phyloP scores from a whole-genome alignment of 53 echinoderm and acorn worm species.

The Paracentrotus lividus region DNA sequence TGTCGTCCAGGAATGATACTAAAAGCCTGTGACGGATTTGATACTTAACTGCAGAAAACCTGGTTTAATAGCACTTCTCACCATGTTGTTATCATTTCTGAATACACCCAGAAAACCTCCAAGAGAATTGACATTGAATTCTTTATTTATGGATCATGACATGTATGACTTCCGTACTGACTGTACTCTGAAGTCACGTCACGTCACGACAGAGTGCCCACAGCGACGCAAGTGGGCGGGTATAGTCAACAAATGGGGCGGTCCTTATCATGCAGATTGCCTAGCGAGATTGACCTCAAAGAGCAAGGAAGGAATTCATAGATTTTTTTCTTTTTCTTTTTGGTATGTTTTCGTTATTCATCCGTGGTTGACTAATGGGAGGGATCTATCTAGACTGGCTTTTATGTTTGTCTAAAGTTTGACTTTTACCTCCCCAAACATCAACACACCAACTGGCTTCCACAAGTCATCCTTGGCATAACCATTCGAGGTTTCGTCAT shows the following conservation, averaged over 20 bases:
- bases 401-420: not conserved
- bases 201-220: constrained; percentile 42
- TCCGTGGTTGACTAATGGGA: constrained; percentile 35
- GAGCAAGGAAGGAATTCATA: constrained; percentile 42
- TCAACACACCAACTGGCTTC: not conserved
- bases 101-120: constrained; percentile 52
- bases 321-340: not conserved
- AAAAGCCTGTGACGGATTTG: not conserved
- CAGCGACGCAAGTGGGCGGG: not conserved
- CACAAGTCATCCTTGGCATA: no score
- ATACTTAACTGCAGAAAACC: not conserved
- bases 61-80: not conserved
- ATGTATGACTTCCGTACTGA: not conserved
- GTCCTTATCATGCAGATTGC: constrained; percentile 44
- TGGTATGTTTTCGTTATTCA: not conserved
- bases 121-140: constrained; percentile 29
- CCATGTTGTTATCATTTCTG: constrained; percentile 37
- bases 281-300: constrained; percentile 38
- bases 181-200: not conserved
- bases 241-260: not conserved
- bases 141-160: constrained; percentile 46
- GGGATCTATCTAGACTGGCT: constrained; percentile 48
- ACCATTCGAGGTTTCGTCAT: constrained; percentile 14
- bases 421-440: not conserved
- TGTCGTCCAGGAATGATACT: not conserved